phyloP scores from a whole-genome alignment of 2,888 invertebrate genomes.

The Eurytoma adleriae region DNA sequence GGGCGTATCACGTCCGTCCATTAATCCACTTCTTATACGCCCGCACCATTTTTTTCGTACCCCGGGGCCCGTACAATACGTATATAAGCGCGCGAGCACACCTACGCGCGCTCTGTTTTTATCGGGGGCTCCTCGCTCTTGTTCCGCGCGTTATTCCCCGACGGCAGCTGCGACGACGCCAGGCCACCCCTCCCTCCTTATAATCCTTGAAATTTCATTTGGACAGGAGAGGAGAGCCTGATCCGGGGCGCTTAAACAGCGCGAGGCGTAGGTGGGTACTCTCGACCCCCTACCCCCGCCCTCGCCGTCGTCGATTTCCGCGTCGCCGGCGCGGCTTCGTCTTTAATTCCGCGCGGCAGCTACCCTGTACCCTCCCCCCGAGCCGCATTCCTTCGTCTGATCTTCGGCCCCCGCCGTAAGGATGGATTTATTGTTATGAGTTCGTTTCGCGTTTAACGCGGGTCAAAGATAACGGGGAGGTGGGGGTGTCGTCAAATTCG shows the following conservation, averaged over 20 bases:
- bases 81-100: not conserved
- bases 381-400: not conserved
- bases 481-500: not conserved
- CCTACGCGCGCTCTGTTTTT: not conserved
- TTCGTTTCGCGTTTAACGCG: constrained; percentile 10
- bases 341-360: not conserved
- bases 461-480: not conserved
- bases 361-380: not conserved
- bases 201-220: constrained; percentile 39
- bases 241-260: constrained; percentile 8
- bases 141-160: constrained; percentile 8
- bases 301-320: not conserved
- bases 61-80: not conserved
- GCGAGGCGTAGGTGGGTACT: not conserved
- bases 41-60: not conserved
- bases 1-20: not conserved
- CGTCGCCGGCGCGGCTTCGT: too few species aligned
- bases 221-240: constrained; percentile 16
- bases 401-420: not conserved
- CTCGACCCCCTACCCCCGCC: too few species aligned
- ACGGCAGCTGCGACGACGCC: not conserved
- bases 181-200: not conserved
- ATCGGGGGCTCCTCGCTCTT: not conserved
- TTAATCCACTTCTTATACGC: not conserved
- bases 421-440: constrained; percentile 15